A percentile compares a stretch with the other conserved stretches of the same genome.
Conservation (phyloP, 2,797 vertebrate genomes). For the Labeo calbasu region DNA sequence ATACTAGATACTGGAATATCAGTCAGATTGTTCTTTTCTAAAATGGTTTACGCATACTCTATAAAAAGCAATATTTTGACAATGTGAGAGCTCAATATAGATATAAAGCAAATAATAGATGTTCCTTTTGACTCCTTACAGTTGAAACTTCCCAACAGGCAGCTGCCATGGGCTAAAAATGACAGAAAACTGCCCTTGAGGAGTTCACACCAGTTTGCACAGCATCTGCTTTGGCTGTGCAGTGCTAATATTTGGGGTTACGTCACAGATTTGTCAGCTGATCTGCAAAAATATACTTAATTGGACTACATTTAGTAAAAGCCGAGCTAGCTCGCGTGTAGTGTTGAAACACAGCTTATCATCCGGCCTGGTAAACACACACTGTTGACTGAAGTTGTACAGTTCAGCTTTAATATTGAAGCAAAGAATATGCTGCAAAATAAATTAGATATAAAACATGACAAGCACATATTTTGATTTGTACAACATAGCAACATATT, state of each 20-base stretch:
- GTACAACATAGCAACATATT: conserved; percentile 73
- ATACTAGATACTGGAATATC: neutral
- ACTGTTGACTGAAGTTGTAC: conserved; percentile 47
- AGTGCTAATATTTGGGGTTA: conserved; percentile 15
- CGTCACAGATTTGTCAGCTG: neutral
- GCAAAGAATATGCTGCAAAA: conserved; percentile 79
- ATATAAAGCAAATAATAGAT: neutral
- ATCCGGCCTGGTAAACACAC: conserved; percentile 1
- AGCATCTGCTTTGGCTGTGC: conserved; percentile 25
- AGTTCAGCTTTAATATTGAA: conserved; percentile 70
- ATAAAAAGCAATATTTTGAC: neutral
- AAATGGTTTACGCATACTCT: neutral
- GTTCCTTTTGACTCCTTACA: neutral
- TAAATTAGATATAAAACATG: conserved; percentile 86
- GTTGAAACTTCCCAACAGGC: neutral
- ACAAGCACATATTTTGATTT: conserved; percentile 79
- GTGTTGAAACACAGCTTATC: conserved; percentile 11
- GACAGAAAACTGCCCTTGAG: neutral
- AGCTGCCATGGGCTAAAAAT: neutral
- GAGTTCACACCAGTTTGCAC: conserved; percentile 15
- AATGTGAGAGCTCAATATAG: too few relatives aligned
- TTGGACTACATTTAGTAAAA: neutral
- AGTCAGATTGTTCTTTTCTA: neutral
- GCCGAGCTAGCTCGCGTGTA: neutral
- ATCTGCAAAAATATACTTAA: neutral